These are phyloP conservation scores for Pristionchus exspectatus DNA, from an alignment of 2,888 invertebrate genomes.

Conservation along the genomic window DNA sequence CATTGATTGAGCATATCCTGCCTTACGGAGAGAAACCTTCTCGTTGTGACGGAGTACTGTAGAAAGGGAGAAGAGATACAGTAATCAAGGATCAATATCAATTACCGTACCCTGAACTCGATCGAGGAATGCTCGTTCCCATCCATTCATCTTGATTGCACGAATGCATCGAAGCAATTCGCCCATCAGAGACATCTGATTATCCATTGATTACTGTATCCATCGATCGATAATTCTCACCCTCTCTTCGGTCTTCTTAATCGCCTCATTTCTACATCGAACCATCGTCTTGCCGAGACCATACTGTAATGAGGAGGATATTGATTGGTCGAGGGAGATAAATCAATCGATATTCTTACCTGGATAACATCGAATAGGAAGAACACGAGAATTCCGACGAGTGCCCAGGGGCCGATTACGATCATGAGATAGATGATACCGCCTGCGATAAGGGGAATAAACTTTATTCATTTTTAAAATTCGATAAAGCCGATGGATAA, in stretches of 20 bases:
- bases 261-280: constrained; percentile 72
- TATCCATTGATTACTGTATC: not conserved
- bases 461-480: not conserved
- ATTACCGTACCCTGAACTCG: constrained; percentile 78
- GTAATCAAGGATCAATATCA: not conserved
- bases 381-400: constrained; percentile 80
- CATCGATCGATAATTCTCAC: constrained; percentile 59
- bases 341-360: constrained; percentile 69
- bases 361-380: constrained; percentile 79
- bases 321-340: not conserved
- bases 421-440: constrained; percentile 79
- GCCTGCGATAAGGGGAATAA: constrained; percentile 50
- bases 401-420: constrained; percentile 80
- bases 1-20: constrained; percentile 83
- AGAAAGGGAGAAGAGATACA: constrained; percentile 49
- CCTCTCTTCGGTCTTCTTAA: constrained; percentile 76
- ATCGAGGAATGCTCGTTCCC: constrained; percentile 84
- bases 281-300: constrained; percentile 77
- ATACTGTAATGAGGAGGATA: constrained; percentile 62
- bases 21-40: constrained; percentile 82
- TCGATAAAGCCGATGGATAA: not conserved
- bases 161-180: constrained; percentile 84
- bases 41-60: constrained; percentile 83
- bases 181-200: constrained; percentile 82
- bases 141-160: constrained; percentile 85